A percentile compares a stretch with the other conserved stretches of the same genome.
These are phyloP conservation scores for Leptodactylus fuscus DNA, from an alignment of 2,113 vertebrate genomes.

Conservation along the genomic window DNA sequence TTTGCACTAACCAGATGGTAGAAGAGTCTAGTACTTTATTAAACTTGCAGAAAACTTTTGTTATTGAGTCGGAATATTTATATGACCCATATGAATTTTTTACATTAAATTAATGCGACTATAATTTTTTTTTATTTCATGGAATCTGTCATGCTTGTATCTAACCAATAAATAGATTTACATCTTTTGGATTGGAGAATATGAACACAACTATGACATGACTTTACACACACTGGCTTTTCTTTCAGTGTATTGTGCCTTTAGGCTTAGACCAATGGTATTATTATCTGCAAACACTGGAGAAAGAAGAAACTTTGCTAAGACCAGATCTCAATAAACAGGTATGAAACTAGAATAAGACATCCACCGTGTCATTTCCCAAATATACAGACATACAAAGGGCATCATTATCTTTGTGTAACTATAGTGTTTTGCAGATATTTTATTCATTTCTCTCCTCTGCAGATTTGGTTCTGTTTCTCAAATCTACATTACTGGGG, in stretches of 20 bases:
- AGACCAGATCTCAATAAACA: constrained; percentile 9
- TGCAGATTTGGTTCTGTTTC: no score
- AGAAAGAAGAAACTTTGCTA: not conserved
- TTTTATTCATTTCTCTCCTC: no score
- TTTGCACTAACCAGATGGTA: constrained; percentile 43
- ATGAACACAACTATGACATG: not conserved
- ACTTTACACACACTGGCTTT: not conserved
- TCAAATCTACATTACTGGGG: no score
- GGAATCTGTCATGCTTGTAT: not conserved
- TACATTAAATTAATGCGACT: constrained; percentile 37
- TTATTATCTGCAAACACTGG: not conserved
- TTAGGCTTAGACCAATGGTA: not conserved
- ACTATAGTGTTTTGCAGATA: not conserved
- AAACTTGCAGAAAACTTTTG: constrained; percentile 9
- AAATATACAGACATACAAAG: not conserved
- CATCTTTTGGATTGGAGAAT: not conserved
- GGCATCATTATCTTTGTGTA: no score
- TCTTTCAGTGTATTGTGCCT: not conserved
- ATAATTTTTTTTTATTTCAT: constrained; percentile 33
- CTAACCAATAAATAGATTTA: constrained; percentile 35
- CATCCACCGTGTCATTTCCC: not conserved
- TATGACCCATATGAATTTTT: constrained; percentile 15
- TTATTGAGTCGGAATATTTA: constrained; percentile 46
- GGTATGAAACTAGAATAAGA: not conserved
- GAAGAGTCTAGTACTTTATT: constrained; percentile 36